These are phyloP conservation scores for Parapristionchus giblindavisi DNA, from an alignment of 2,888 invertebrate species.

Conservation along the genomic window DNA sequence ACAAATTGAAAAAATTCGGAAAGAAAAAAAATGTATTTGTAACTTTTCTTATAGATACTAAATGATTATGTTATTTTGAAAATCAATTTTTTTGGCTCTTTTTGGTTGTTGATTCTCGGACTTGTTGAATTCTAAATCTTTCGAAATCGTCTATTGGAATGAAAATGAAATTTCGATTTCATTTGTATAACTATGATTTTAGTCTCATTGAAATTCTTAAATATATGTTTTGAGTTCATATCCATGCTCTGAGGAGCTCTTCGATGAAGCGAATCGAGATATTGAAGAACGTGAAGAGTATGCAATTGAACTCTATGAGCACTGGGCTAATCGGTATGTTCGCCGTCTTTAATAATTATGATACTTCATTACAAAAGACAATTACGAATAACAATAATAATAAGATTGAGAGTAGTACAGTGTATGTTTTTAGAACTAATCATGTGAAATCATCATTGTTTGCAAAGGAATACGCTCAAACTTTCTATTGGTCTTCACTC, in stretches of 20 bases:
- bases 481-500: conserved; percentile 62
- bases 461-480: conserved; percentile 56
- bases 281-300: conserved; percentile 47
- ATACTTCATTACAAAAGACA: no score
- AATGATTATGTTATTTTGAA: no score
- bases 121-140: no score
- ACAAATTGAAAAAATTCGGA: no score
- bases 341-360: not conserved
- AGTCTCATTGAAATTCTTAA: no score
- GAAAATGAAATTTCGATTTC: no score
- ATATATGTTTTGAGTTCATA: conserved; percentile 1
- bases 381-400: not conserved
- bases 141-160: no score
- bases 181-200: no score
- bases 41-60: no score
- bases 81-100: no score
- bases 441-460: conserved; percentile 42
- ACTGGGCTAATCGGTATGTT: conserved; percentile 45
- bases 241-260: conserved; percentile 12
- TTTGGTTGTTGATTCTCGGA: no score
- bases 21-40: no score
- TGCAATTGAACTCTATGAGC: conserved; percentile 46
- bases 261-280: conserved; percentile 31
- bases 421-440: conserved; percentile 5
- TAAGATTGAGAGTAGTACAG: not conserved